A percentile compares a stretch with the other conserved stretches of the same genome.
phyloP scores from a whole-genome alignment of 1,140 invertebrate genomes.

The Pogonognathellus flavescens region DNA sequence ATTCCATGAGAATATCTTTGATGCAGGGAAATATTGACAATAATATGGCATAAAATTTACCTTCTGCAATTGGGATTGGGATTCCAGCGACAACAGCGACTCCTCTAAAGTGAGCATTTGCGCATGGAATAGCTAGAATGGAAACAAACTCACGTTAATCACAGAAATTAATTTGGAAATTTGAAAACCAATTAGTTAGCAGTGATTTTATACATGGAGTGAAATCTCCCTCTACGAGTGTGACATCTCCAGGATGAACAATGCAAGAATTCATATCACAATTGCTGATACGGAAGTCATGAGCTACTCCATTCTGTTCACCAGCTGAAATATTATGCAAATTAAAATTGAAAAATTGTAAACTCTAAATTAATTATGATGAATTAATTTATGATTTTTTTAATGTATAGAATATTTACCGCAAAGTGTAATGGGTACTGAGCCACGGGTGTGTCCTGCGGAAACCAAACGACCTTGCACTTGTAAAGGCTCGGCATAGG shows the following conservation, averaged over 20 bases:
- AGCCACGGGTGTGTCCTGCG: background rate
- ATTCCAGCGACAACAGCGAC: constrained; percentile 11
- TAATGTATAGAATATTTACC: constrained; percentile 8
- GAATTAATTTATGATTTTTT: background rate
- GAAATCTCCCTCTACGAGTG: constrained; percentile 7
- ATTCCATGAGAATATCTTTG: too few relatives aligned
- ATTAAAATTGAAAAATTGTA: background rate
- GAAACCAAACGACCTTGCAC: background rate
- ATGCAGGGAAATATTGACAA: too few relatives aligned
- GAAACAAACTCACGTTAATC: background rate
- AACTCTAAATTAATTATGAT: background rate
- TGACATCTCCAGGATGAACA: background rate
- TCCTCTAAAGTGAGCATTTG: background rate
- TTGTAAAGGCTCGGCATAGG: background rate
- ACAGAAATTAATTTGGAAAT: background rate
- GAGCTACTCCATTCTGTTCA: background rate
- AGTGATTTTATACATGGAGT: constrained; percentile 4
- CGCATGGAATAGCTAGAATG: background rate
- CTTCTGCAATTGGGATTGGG: constrained; percentile 11
- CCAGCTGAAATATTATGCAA: background rate
- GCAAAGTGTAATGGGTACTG: constrained; percentile 11
- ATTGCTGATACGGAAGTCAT: background rate
- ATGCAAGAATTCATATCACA: background rate
- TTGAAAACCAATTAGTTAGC: background rate
- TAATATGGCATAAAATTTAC: too few relatives aligned